Evolutionary conservation across 2,888 invertebrate genomes (phyloP).

Genomic region (Orthonychiurus folsomi): DNA sequence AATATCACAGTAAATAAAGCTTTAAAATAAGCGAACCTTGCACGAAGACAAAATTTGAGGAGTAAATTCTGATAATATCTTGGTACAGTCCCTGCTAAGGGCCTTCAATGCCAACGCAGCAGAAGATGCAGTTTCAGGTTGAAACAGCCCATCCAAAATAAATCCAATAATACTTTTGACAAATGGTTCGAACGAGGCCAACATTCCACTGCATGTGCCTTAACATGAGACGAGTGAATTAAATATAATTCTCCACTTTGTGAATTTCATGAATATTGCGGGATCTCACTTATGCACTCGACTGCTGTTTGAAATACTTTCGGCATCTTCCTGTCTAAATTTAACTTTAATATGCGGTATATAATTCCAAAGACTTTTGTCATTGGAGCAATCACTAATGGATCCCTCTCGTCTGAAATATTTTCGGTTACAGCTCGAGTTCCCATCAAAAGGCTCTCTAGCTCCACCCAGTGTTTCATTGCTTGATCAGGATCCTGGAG

Average conservation of each 20-base stretch:
- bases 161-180: conserved; percentile 34
- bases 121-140: conserved; percentile 30
- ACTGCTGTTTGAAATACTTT: conserved; percentile 36
- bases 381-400: conserved; percentile 34
- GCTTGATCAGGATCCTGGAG: conserved; percentile 27
- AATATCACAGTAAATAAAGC: not conserved
- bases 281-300: conserved; percentile 36
- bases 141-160: conserved; percentile 35
- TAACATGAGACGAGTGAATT: not conserved
- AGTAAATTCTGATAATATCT: conserved; percentile 30
- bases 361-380: conserved; percentile 34
- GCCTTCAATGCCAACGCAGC: conserved; percentile 37
- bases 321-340: conserved; percentile 26
- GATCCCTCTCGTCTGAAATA: conserved; percentile 37
- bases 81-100: conserved; percentile 34
- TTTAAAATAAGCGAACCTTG: conserved; percentile 21
- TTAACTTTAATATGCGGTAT: conserved; percentile 33
- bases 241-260: conserved; percentile 1
- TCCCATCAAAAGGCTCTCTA: conserved; percentile 34
- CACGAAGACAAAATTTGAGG: conserved; percentile 36
- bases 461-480: conserved; percentile 26
- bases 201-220: conserved; percentile 36
- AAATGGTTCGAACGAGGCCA: conserved; percentile 29
- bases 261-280: not conserved
- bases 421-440: conserved; percentile 37